Conservation (phyloP, 2,888 invertebrate species). For the Aporophyla nigra region DNA sequence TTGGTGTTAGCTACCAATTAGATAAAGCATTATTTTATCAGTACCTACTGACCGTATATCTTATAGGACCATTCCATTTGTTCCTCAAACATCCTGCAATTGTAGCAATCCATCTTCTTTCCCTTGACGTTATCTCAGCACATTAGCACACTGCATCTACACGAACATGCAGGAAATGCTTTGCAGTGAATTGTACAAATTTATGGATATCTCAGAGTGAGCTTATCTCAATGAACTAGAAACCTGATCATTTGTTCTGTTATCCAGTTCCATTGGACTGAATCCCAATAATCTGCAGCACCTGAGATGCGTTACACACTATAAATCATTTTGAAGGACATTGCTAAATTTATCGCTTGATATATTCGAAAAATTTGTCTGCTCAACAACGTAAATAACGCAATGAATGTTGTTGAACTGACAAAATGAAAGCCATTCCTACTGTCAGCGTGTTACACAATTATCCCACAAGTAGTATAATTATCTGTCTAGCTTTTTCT, state of each 20-base stretch:
- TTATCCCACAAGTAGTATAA: too few relatives aligned
- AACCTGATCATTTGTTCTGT: background rate
- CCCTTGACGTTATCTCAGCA: slow-evolving; percentile 12
- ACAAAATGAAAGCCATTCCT: too few relatives aligned
- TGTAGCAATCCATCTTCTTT: slow-evolving; percentile 21
- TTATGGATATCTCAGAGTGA: background rate
- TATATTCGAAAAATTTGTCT: too few relatives aligned
- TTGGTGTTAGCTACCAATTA: background rate
- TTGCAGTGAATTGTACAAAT: background rate
- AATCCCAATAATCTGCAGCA: background rate
- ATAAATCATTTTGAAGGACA: too few relatives aligned
- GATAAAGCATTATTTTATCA: background rate
- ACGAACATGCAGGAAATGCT: background rate
- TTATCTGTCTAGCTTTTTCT: too few relatives aligned
- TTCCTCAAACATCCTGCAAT: background rate
- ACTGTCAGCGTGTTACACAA: too few relatives aligned
- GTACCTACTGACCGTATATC: background rate
- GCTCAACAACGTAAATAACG: too few relatives aligned
- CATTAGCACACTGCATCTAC: slow-evolving; percentile 9
- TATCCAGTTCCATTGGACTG: background rate
- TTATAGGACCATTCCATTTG: background rate
- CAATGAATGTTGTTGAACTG: too few relatives aligned
- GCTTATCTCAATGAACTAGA: background rate
- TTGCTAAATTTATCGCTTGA: too few relatives aligned
- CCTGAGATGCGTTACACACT: too few relatives aligned